Conservation (phyloP, 2,888 invertebrate species). For the Caenorhabditis zanzibari region DNA sequence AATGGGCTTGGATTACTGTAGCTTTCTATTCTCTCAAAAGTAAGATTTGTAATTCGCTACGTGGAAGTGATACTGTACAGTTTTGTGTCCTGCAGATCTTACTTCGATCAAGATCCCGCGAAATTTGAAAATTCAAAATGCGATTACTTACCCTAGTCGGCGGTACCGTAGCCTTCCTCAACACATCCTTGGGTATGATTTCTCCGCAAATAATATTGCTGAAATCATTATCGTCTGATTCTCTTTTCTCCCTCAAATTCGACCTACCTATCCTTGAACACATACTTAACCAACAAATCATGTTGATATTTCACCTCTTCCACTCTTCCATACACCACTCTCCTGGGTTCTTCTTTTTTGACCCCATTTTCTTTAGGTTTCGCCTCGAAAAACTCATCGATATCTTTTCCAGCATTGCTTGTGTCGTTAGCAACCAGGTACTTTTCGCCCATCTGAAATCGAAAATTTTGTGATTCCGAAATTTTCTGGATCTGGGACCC, state of each 20-base stretch:
- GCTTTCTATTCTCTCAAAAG: too few relatives aligned
- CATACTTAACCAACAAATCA: conserved; percentile 46
- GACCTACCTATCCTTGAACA: conserved; percentile 14
- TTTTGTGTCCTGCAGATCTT: too few relatives aligned
- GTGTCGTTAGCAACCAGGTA: conserved; percentile 22
- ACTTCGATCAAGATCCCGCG: too few relatives aligned
- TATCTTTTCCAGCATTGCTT: conserved; percentile 31
- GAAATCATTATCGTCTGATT: too few relatives aligned
- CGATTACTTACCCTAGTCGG: conserved; percentile 41
- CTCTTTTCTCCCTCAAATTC: neutral
- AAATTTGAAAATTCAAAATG: neutral
- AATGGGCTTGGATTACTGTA: neutral
- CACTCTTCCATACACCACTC: conserved; percentile 51
- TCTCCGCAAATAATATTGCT: conserved; percentile 37
- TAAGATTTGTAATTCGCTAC: too few relatives aligned
- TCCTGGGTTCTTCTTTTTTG: conserved; percentile 28
- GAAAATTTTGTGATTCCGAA: too few relatives aligned
- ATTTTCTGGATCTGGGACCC: neutral
- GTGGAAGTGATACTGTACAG: too few relatives aligned
- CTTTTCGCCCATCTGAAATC: conserved; percentile 59
- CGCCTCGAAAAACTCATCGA: conserved; percentile 49
- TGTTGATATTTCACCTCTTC: conserved; percentile 49
- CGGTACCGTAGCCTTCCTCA: conserved; percentile 4
- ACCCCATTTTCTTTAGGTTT: conserved; percentile 25
- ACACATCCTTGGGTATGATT: conserved; percentile 22